Evolutionary conservation across 2,888 invertebrate genomes (phyloP).

Genomic region (Macaria liturata): DNA sequence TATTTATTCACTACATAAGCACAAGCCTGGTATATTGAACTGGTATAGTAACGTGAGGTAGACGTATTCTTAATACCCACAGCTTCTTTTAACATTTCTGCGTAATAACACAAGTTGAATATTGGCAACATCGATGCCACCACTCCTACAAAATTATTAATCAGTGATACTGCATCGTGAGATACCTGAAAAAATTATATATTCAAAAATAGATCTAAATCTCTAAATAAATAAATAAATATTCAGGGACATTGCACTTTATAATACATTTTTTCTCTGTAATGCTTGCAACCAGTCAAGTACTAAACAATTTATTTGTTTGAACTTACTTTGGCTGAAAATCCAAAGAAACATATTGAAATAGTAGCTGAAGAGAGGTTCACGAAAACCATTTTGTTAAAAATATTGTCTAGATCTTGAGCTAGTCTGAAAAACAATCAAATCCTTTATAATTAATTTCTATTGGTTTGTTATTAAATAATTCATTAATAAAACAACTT

Average conservation of each 20-base stretch:
- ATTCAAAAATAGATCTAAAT: neutral
- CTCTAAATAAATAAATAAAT: too few relatives aligned
- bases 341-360: constrained; percentile 56
- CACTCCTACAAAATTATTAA: constrained; percentile 46
- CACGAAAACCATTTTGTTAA: constrained; percentile 54
- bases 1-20: too few relatives aligned
- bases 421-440: constrained; percentile 45
- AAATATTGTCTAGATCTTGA: constrained; percentile 47
- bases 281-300: too few relatives aligned
- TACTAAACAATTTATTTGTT: too few relatives aligned
- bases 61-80: constrained; percentile 35
- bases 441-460: too few relatives aligned
- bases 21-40: too few relatives aligned
- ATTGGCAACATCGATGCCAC: constrained; percentile 40
- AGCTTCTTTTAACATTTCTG: constrained; percentile 47
- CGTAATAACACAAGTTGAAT: constrained; percentile 52
- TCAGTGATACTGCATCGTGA: constrained; percentile 35
- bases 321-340: constrained; percentile 51
- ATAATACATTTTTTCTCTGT: too few relatives aligned
- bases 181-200: constrained; percentile 49
- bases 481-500: too few relatives aligned
- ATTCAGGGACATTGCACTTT: too few relatives aligned
- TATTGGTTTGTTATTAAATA: too few relatives aligned
- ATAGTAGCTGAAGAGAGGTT: constrained; percentile 50
- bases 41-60: too few relatives aligned